Conservation (phyloP, 2,888 invertebrate species). For the Mythimna loreyi region DNA sequence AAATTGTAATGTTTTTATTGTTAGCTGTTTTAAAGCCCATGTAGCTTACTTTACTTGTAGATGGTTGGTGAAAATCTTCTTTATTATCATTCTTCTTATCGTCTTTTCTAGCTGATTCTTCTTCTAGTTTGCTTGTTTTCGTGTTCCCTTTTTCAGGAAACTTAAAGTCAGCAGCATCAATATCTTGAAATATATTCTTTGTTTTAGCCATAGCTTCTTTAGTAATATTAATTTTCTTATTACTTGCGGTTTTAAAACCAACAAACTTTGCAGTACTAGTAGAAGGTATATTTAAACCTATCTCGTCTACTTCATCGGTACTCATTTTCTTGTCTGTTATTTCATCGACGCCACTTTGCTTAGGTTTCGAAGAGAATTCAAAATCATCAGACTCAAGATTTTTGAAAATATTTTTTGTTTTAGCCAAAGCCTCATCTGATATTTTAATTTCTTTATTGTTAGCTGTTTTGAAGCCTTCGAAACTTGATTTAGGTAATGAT, state of each 20-base stretch:
- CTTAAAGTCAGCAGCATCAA: slow-evolving; percentile 28
- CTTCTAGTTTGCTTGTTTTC: neutral
- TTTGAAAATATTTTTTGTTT: slow-evolving; percentile 69
- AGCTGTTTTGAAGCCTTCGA: slow-evolving; percentile 50
- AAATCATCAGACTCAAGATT: slow-evolving; percentile 57
- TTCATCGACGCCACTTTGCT: neutral
- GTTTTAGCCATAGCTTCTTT: slow-evolving; percentile 25
- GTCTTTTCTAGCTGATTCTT: neutral
- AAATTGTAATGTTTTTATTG: slow-evolving; percentile 29
- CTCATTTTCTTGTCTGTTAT: neutral
- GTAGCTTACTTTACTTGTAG: slow-evolving; percentile 9
- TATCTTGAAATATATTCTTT: slow-evolving; percentile 37
- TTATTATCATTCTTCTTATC: neutral
- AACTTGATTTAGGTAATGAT: slow-evolving; percentile 3
- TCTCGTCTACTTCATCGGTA: neutral
- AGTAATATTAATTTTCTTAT: slow-evolving; percentile 31
- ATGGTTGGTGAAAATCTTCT: neutral
- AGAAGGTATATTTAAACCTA: slow-evolving; percentile 12
- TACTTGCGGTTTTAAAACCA: slow-evolving; percentile 42
- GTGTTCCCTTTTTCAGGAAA: neutral
- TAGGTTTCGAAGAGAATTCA: slow-evolving; percentile 9
- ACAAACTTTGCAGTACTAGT: slow-evolving; percentile 15
- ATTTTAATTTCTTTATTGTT: slow-evolving; percentile 69
- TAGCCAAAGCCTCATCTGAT: slow-evolving; percentile 66
- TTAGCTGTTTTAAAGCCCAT: slow-evolving; percentile 41